Evolutionary conservation across 2,888 invertebrate genomes (phyloP).

Genomic region (Habroteleia sp.): DNA sequence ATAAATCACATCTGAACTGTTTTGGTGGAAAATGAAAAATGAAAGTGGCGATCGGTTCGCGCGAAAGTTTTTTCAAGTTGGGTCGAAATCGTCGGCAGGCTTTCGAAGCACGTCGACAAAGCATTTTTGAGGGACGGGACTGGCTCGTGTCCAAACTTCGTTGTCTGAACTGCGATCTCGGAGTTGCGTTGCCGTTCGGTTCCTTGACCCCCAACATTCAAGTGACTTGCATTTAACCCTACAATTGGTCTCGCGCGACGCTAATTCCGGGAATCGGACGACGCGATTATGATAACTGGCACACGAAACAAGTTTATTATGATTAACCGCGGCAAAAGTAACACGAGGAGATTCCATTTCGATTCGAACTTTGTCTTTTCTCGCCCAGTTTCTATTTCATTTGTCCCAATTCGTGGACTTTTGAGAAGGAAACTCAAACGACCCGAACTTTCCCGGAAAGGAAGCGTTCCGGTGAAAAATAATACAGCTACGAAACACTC

Average conservation of each 20-base stretch:
- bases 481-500: no score
- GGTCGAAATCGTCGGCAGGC: conserved; percentile 40
- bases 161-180: conserved; percentile 48
- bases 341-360: conserved; percentile 6
- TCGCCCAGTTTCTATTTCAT: neutral
- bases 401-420: neutral
- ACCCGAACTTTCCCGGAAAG: no score
- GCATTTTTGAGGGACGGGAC: conserved; percentile 57
- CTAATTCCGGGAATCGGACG: conserved; percentile 10
- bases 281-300: conserved; percentile 14
- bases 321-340: conserved; percentile 4
- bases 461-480: neutral
- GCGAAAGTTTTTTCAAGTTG: conserved; percentile 18
- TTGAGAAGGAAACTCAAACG: no score
- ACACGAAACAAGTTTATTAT: conserved; percentile 20
- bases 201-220: conserved; percentile 51
- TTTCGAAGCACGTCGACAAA: conserved; percentile 51
- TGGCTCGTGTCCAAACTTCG: conserved; percentile 61
- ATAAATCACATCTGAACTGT: neutral
- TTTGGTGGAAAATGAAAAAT: conserved; percentile 19
- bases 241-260: conserved; percentile 37
- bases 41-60: conserved; percentile 24
- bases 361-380: neutral
- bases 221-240: conserved; percentile 52
- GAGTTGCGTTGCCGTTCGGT: conserved; percentile 43